Percentiles rank a stretch among this genome's conserved stretches.
These are phyloP conservation scores for Neosilurus hyrtlii DNA, from an alignment of 2,797 vertebrate species.

Conservation along the genomic window DNA sequence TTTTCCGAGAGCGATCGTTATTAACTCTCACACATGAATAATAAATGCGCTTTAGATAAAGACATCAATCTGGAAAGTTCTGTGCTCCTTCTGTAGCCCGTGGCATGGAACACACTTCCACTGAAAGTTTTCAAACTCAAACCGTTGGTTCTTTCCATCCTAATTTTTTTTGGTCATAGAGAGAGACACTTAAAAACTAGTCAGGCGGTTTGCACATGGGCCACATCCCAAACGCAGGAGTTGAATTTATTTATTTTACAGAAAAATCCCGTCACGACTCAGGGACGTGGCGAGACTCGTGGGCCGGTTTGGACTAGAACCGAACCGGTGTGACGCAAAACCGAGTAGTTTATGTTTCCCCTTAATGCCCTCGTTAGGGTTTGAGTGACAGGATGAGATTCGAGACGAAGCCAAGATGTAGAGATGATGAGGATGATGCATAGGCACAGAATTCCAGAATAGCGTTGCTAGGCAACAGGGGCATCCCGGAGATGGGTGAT, in stretches of 20 bases:
- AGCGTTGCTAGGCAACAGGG: conserved; percentile 39
- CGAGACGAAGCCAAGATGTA: not conserved
- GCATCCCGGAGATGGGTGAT: conserved; percentile 34
- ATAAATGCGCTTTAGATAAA: conserved; percentile 13
- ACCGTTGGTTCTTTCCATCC: no score
- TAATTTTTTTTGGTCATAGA: no score
- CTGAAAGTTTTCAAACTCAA: not conserved
- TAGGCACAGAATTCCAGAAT: not conserved
- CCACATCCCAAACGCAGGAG: not conserved
- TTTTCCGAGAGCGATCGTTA: not conserved
- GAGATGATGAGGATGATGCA: not conserved
- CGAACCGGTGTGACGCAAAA: not conserved
- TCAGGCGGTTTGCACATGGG: not conserved
- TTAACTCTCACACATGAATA: not conserved
- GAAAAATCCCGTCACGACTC: not conserved
- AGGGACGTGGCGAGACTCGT: not conserved
- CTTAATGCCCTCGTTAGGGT: not conserved
- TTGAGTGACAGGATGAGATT: conserved; percentile 13
- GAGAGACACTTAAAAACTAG: not conserved
- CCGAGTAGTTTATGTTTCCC: not conserved
- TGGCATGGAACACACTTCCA: not conserved
- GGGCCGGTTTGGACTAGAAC: conserved; percentile 10
- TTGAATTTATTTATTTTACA: not conserved
- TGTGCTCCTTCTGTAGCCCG: not conserved
- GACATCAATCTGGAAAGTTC: not conserved